Conservation (phyloP, 2,888 invertebrate species). For the Gymnosoma rotundatum region DNA sequence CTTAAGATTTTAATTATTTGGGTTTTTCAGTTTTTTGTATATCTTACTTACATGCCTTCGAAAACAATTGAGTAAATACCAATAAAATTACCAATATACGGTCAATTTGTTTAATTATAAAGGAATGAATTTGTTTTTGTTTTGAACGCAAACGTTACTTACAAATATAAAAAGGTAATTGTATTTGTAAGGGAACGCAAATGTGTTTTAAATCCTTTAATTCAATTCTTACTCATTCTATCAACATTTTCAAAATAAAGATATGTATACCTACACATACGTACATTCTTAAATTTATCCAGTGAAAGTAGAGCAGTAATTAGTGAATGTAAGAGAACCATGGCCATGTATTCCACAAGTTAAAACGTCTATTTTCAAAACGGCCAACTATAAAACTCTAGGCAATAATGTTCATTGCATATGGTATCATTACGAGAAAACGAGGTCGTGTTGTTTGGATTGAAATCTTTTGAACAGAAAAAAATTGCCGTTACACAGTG, state of each 20-base stretch:
- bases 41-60: too few relatives aligned
- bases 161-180: constrained; percentile 9
- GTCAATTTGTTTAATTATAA: constrained; percentile 10
- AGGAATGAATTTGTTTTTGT: constrained; percentile 78
- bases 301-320: background rate
- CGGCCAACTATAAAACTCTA: constrained; percentile 38
- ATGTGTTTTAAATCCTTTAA: constrained; percentile 76
- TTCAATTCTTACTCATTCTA: constrained; percentile 63
- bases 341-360: constrained; percentile 19
- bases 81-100: constrained; percentile 19
- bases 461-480: constrained; percentile 2
- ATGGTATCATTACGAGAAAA: constrained; percentile 49
- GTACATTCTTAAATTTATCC: constrained; percentile 18
- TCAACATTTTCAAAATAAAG: background rate
- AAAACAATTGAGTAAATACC: too few relatives aligned
- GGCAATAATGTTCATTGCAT: constrained; percentile 36
- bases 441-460: constrained; percentile 20
- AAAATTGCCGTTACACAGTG: constrained; percentile 39
- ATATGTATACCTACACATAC: background rate
- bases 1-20: too few relatives aligned
- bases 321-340: background rate
- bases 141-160: constrained; percentile 61
- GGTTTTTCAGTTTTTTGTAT: too few relatives aligned
- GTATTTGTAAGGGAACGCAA: background rate
- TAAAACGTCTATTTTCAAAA: constrained; percentile 32